Evolutionary conservation across 2,888 invertebrate species (phyloP).

Genomic region (Drosophila kuntzei): DNA sequence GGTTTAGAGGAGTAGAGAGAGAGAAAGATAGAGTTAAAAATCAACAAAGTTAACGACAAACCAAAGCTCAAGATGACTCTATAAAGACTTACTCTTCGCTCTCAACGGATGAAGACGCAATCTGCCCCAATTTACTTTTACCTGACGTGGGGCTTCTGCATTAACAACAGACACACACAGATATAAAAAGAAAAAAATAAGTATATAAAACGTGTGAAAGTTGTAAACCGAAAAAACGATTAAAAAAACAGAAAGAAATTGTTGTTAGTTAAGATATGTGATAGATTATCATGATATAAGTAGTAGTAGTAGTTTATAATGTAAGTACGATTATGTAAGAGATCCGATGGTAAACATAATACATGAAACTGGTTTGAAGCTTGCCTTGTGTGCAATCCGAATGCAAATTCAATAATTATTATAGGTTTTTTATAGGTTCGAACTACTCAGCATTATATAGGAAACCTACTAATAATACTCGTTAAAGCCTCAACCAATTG

Average conservation of each 20-base stretch:
- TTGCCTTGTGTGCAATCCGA: conserved; percentile 68
- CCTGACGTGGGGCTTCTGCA: conserved; percentile 83
- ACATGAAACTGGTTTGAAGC: conserved; percentile 52
- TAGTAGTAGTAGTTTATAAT: conserved; percentile 16
- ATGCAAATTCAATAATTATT: conserved; percentile 39
- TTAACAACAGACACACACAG: conserved; percentile 66
- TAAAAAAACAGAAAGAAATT: conserved; percentile 16
- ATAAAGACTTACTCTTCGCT: conserved; percentile 84
- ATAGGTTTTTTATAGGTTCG: conserved; percentile 15
- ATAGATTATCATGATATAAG: conserved; percentile 26
- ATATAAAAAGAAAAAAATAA: conserved; percentile 70
- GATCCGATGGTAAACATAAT: conserved; percentile 27
- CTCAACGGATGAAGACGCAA: conserved; percentile 82
- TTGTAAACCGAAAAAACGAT: conserved; percentile 41
- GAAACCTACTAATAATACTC: conserved; percentile 48
- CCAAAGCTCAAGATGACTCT: conserved; percentile 69
- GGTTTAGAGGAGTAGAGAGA: conserved; percentile 40
- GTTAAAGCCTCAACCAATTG: conserved; percentile 74
- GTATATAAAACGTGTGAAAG: conserved; percentile 55
- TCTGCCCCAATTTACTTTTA: conserved; percentile 84
- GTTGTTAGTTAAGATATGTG: conserved; percentile 41
- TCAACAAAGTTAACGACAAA: conserved; percentile 73
- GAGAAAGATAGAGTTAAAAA: conserved; percentile 60
- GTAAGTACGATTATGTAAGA: conserved; percentile 15
- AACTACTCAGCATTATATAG: conserved; percentile 51